These are phyloP conservation scores for Camponotus floridanus DNA, from an alignment of 1,140 invertebrate genomes.

Conservation along the genomic window DNA sequence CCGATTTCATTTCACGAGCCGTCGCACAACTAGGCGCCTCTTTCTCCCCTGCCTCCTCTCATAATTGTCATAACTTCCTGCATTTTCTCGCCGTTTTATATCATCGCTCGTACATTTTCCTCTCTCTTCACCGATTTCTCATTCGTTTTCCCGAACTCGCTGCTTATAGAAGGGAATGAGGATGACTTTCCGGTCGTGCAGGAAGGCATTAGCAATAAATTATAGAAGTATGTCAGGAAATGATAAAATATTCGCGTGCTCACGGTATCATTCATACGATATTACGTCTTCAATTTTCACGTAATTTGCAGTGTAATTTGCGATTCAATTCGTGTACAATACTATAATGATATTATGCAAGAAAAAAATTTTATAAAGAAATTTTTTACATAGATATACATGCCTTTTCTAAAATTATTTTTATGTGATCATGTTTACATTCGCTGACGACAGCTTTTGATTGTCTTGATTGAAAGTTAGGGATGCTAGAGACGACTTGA, in stretches of 20 bases:
- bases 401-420: neutral
- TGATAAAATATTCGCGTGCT: slow-evolving; percentile 69
- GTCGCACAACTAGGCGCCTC: slow-evolving; percentile 70
- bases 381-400: neutral
- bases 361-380: neutral
- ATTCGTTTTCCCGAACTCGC: slow-evolving; percentile 36
- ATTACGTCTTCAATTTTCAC: slow-evolving; percentile 59
- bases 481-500: slow-evolving; percentile 1
- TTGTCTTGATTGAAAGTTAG: neutral
- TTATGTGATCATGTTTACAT: neutral
- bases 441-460: neutral
- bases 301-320: slow-evolving; percentile 11
- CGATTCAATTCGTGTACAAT: neutral
- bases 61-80: slow-evolving; percentile 79
- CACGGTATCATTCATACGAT: slow-evolving; percentile 36
- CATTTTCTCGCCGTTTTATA: slow-evolving; percentile 72
- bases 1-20: slow-evolving; percentile 79
- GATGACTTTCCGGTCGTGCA: slow-evolving; percentile 36
- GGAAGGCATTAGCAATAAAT: slow-evolving; percentile 71
- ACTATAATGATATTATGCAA: neutral
- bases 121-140: slow-evolving; percentile 43
- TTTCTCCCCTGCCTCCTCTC: slow-evolving; percentile 45
- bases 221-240: slow-evolving; percentile 55
- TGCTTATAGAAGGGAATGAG: slow-evolving; percentile 27
- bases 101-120: slow-evolving; percentile 49